Evolutionary conservation across 2,113 vertebrate species (phyloP), one percentile per base, ranked within the genome.

Genomic region (Ictalurus furcatus): DNA sequence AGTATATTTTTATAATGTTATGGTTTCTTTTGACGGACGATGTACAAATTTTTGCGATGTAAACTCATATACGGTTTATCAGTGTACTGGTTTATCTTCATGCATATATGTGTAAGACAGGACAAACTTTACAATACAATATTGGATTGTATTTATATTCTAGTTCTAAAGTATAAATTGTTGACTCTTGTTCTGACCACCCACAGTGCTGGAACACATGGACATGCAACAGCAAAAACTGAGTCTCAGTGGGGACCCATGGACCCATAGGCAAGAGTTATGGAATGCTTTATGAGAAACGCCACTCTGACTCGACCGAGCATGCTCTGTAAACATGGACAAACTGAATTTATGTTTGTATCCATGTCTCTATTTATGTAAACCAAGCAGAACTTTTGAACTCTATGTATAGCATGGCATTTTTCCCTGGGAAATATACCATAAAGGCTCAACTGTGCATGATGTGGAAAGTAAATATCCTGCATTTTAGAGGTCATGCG

Each of bases 241-340:
- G 23, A 61, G 17, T 40, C 81, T 83, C 19, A 14, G 11, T 17
- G 21, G 81, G 13, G 58, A 13, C 81, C 23, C 48, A 52, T 52
- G 9, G 48, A 52, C 48, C 48, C 48, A 48, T 48, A 48, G 48
- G 48, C 48, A 48, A 9, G 48, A 48, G 58, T 25, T 84, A 84
- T 84, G 81, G 81, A 84, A 63, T 28, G 58, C 58, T 37, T n/a
- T n/a, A 59, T 11, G 17, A 82, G 30, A 82, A 82, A 59, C 80
- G 0, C 19, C 4, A 3, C 54, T 82, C 17, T 37, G 56, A 59
- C 19, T 63, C 13, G 2, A 9, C 28, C 16, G 7, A 19, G n/a
- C 0, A 7, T 81, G 78, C 28, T 81, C 12, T 83, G 30, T 63
- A 44, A 84, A 63, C 81, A 63, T 1, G 23, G 34, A 44, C 11